Conservation (phyloP, 2,888 invertebrate genomes). For the Orthosia incerta region DNA sequence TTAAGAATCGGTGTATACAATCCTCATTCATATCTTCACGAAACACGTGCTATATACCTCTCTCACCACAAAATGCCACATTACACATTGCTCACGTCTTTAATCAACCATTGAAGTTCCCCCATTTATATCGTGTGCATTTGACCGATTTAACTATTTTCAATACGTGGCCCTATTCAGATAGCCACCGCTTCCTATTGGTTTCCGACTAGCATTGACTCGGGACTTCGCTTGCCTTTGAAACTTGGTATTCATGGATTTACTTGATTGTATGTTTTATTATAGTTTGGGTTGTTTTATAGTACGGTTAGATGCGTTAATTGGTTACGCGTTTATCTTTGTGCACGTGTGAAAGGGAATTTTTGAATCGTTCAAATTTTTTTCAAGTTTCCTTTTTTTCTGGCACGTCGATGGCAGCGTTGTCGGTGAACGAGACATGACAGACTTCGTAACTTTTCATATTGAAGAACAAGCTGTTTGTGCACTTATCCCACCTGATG, state of each 20-base stretch:
- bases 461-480: no score
- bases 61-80: conserved; percentile 10
- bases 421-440: no score
- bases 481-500: no score
- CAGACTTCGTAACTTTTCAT: no score
- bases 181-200: conserved; percentile 41
- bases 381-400: no score
- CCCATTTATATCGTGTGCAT: conserved; percentile 33
- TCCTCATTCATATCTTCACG: not conserved
- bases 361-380: no score
- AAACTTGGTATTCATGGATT: conserved; percentile 28
- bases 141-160: conserved; percentile 46
- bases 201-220: conserved; percentile 37
- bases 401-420: not conserved
- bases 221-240: conserved; percentile 21
- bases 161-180: conserved; percentile 39
- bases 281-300: not conserved
- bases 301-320: not conserved
- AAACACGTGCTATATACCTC: not conserved
- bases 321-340: no score
- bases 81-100: conserved; percentile 16
- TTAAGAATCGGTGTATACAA: not conserved
- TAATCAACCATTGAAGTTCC: conserved; percentile 26
- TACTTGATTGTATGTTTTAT: not conserved
- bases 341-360: no score